Evolutionary conservation across 2,113 vertebrate genomes (phyloP).

Genomic region (Rhineura floridana): DNA sequence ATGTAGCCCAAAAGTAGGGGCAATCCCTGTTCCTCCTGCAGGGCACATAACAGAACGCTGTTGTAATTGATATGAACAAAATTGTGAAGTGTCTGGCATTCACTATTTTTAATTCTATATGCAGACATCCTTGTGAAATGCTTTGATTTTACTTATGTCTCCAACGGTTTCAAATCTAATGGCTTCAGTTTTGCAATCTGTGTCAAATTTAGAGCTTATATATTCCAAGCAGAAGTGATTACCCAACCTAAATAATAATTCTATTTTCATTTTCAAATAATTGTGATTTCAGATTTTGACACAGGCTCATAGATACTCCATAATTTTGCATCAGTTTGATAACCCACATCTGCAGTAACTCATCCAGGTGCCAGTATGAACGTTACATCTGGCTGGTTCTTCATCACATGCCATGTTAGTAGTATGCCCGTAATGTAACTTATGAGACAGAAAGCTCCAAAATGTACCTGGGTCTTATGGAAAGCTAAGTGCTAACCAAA

Average conservation of each 20-base stretch:
- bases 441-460: no score
- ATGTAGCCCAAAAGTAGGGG: neutral
- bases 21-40: neutral
- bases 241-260: neutral
- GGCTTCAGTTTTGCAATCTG: neutral
- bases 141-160: neutral
- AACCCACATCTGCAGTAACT: neutral
- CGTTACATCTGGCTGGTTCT: neutral
- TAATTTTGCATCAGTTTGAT: neutral
- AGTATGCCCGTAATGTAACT: neutral
- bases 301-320: neutral
- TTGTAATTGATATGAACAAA: neutral
- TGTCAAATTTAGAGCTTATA: neutral
- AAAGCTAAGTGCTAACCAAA: neutral
- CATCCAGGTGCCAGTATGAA: neutral
- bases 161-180: neutral
- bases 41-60: neutral
- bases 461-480: neutral
- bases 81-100: neutral
- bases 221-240: neutral
- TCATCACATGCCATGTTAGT: neutral
- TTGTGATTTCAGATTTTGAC: neutral
- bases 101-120: neutral
- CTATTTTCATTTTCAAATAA: neutral
- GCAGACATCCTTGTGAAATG: neutral